These are phyloP conservation scores for Elanoides forficatus DNA, from an alignment of 2,113 vertebrate species.

Conservation along the genomic window DNA sequence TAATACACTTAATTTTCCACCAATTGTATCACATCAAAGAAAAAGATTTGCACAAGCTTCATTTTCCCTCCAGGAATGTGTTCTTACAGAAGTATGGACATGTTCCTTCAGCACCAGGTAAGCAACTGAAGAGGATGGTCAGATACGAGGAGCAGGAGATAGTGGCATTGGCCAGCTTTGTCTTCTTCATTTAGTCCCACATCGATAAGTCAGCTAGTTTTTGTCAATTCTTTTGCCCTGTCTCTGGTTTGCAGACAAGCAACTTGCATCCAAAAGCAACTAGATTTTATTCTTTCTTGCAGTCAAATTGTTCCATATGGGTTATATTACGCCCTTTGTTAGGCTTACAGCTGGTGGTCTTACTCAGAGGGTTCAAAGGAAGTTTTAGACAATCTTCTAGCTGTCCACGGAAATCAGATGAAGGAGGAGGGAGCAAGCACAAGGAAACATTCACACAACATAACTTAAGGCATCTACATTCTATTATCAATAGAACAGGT, in stretches of 20 bases:
- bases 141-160: neutral
- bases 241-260: neutral
- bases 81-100: neutral
- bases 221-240: neutral
- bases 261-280: neutral
- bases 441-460: neutral
- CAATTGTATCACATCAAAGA: neutral
- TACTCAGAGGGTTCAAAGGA: neutral
- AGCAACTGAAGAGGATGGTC: neutral
- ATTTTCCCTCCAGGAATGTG: neutral
- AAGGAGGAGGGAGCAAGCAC: neutral
- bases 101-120: neutral
- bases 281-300: neutral
- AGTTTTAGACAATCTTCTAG: neutral
- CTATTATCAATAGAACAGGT: neutral
- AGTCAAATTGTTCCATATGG: neutral
- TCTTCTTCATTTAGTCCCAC: neutral
- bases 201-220: neutral
- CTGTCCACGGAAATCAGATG: neutral
- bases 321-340: neutral
- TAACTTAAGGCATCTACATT: neutral
- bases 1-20: neutral
- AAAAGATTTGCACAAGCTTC: neutral
- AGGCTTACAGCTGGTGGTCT: neutral
- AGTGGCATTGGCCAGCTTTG: neutral